These are phyloP conservation scores for Aphodius granarius DNA, from an alignment of 2,888 invertebrate species.

Conservation along the genomic window DNA sequence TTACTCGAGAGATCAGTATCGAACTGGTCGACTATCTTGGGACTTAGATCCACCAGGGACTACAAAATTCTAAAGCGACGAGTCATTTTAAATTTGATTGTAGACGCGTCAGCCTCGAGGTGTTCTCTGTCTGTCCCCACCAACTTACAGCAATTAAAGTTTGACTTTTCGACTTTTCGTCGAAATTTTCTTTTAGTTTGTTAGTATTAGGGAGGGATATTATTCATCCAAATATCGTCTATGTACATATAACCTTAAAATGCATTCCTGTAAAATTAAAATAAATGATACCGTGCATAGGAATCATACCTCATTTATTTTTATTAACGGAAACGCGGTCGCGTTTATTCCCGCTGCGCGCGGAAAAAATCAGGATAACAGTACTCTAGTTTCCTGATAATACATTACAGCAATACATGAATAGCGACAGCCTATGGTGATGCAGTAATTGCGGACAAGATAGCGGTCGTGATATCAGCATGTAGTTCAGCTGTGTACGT, in stretches of 20 bases:
- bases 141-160: constrained; percentile 4
- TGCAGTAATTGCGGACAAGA: neutral
- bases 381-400: neutral
- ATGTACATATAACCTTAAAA: no score
- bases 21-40: constrained; percentile 18
- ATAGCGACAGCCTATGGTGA: neutral
- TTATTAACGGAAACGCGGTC: neutral
- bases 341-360: neutral
- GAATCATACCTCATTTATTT: neutral
- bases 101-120: constrained; percentile 11
- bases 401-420: neutral
- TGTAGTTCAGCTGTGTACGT: no score
- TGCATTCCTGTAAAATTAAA: no score
- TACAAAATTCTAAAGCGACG: constrained; percentile 26
- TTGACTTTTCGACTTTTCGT: no score
- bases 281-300: no score
- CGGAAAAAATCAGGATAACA: neutral
- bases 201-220: no score
- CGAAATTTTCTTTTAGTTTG: no score
- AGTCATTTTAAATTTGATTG: constrained; percentile 29
- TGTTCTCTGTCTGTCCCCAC: neutral
- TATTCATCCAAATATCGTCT: no score
- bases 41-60: constrained; percentile 24
- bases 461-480: neutral
- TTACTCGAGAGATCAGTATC: constrained; percentile 5